These are phyloP conservation scores for Mizuhopecten yessoensis DNA, from an alignment of 1,140 invertebrate species.

Conservation along the genomic window DNA sequence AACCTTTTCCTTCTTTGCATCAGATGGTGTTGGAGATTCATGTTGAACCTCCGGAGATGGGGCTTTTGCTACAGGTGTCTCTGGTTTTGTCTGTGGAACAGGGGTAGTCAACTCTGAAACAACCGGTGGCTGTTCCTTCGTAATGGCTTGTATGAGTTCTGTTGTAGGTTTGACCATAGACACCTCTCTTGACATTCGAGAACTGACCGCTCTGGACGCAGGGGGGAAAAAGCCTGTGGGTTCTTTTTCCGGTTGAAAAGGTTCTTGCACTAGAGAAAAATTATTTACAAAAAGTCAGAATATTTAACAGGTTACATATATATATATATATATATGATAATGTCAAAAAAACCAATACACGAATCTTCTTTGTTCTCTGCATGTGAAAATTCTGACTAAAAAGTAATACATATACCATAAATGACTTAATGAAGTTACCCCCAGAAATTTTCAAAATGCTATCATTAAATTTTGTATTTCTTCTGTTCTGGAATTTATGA, in stretches of 20 bases:
- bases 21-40: not conserved
- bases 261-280: conserved; percentile 62
- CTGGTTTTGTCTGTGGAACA: not conserved
- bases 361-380: too few species aligned
- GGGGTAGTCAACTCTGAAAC: not conserved
- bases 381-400: too few species aligned
- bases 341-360: too few species aligned
- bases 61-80: not conserved
- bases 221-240: conserved; percentile 79
- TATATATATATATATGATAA: too few species aligned
- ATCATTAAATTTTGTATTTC: too few species aligned
- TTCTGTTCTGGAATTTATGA: too few species aligned
- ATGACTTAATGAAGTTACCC: too few species aligned
- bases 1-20: not conserved
- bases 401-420: too few species aligned
- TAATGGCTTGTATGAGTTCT: not conserved
- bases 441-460: too few species aligned
- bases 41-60: not conserved
- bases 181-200: conserved; percentile 36
- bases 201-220: conserved; percentile 55
- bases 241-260: conserved; percentile 71
- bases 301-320: too few species aligned
- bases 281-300: too few species aligned
- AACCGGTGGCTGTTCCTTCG: not conserved
- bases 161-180: not conserved